Base-by-base conservation (phyloP, 2,888 invertebrate genomes). In the Nineta flava region DNA sequence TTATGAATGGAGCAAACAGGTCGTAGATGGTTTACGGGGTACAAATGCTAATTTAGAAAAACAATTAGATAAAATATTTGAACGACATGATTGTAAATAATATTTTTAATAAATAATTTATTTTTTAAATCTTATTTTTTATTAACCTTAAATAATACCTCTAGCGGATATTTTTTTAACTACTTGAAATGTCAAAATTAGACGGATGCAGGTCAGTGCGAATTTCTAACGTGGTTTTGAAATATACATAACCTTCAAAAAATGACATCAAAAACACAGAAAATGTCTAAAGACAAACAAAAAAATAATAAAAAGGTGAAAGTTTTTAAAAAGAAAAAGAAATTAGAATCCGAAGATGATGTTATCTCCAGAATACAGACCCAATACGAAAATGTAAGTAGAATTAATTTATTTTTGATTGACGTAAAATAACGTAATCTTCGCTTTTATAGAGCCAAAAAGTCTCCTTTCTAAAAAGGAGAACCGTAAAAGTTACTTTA, bases 1-100 rank as follows among this genome's bases (percentile, higher is more conserved):
- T 64, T 84, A 83, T 59, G 57, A 65, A 41, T 87, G 86, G 85
- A 74, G 83, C 2, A 70, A 75, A 52, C 62, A 75, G 56, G 84
- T 86, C 2, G 74, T 83, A 13, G 70, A 74, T 46, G 77, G 79
- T 31, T 64, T 84, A 31, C 68, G 75, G 52, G 81, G 79, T 5
- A 80, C 77, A 1, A 81, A 81, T 62, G 53, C 57, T 15, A 52
- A 54, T 12, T 60, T 85, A 55, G 85, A 85, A 62, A 60, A 63
- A 1, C 59, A 66, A 52, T 62, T 82, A 26, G 75, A 78, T 60
- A 59, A 61, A 35, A 62, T 79, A 53, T 78, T 77, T 26, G 26
- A 26, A 1, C 4, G 26, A 7, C 26, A 26, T 26, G 26, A 26
- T 26, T 26, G 26, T 26, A 26, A 26, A 26, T 26, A 26, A 26